phyloP scores from a whole-genome alignment of 2,888 invertebrate species.

The Orthosia gracilis region DNA sequence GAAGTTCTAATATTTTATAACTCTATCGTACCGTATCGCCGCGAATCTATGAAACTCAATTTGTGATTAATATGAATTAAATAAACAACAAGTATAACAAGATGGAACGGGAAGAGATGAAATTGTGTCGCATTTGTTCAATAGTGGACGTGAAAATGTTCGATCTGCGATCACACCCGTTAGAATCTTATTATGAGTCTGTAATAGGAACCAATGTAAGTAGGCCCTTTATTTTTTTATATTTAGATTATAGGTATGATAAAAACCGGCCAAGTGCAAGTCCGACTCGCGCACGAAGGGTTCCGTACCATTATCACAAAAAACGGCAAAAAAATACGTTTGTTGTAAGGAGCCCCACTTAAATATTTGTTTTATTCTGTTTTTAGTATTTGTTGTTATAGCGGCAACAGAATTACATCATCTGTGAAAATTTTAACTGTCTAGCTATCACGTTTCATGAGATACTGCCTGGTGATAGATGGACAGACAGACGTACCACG shows the following conservation, averaged over 20 bases:
- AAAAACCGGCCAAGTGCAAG: too few species aligned
- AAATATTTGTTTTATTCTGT: too few species aligned
- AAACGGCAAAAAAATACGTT: too few species aligned
- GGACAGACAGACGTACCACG: too few species aligned
- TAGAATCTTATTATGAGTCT: constrained; percentile 78
- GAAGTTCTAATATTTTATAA: constrained; percentile 87
- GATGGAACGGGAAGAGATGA: constrained; percentile 72
- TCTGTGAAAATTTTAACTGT: too few species aligned
- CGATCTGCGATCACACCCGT: constrained; percentile 76
- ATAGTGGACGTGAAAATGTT: constrained; percentile 80
- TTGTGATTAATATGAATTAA: constrained; percentile 31
- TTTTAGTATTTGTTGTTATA: too few species aligned
- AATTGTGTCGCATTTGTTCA: constrained; percentile 85
- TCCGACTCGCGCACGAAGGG: too few species aligned
- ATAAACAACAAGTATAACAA: constrained; percentile 38
- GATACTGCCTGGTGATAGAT: too few species aligned
- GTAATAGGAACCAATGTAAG: constrained; percentile 82
- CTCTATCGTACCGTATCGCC: constrained; percentile 71
- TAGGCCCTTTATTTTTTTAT: constrained; percentile 34
- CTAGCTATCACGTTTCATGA: too few species aligned
- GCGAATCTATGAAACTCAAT: constrained; percentile 55
- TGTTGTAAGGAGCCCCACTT: too few species aligned
- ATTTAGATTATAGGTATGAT: constrained; percentile 1
- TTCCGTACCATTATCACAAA: too few species aligned
- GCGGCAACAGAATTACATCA: too few species aligned